These are phyloP conservation scores for Caenorhabditis sp. DNA, from an alignment of 2,888 invertebrate genomes.

Conservation along the genomic window DNA sequence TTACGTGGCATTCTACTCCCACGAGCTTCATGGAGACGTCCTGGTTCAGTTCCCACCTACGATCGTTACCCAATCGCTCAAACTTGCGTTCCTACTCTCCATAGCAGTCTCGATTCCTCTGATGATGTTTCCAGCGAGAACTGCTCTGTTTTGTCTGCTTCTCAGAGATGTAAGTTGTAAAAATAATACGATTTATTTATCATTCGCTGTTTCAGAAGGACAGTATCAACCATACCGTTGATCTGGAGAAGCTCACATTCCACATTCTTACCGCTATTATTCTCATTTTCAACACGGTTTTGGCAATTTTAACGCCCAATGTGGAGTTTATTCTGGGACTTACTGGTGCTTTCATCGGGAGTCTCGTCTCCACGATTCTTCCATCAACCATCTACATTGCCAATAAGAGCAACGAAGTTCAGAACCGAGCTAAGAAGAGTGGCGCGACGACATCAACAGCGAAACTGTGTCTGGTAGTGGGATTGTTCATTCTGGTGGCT, in stretches of 20 bases:
- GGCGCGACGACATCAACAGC: slow-evolving; percentile 38
- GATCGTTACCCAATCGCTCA: slow-evolving; percentile 90
- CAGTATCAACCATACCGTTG: slow-evolving; percentile 33
- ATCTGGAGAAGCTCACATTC: slow-evolving; percentile 72
- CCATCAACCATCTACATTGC: slow-evolving; percentile 90
- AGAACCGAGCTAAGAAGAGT: slow-evolving; percentile 44
- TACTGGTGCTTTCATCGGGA: slow-evolving; percentile 96
- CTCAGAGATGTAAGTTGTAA: slow-evolving; percentile 56
- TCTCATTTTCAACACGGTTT: slow-evolving; percentile 88
- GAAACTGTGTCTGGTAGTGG: slow-evolving; percentile 88
- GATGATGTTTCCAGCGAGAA: slow-evolving; percentile 96
- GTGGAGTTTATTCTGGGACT: slow-evolving; percentile 92
- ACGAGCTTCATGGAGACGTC: slow-evolving; percentile 89
- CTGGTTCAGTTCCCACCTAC: slow-evolving; percentile 88
- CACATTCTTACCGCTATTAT: slow-evolving; percentile 88
- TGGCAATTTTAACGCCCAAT: slow-evolving; percentile 93
- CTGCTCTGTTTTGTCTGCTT: slow-evolving; percentile 93
- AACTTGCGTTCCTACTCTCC: slow-evolving; percentile 95
- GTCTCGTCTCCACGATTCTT: slow-evolving; percentile 93
- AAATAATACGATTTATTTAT: too few relatives aligned
- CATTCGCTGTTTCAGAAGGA: slow-evolving; percentile 49
- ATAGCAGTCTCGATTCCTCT: slow-evolving; percentile 97
- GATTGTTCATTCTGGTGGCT: slow-evolving; percentile 91
- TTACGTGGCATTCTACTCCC: slow-evolving; percentile 90
- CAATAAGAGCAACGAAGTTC: slow-evolving; percentile 84